Evolutionary conservation across 2,113 vertebrate genomes (phyloP).

Genomic region (Bostrychus sinensis): DNA sequence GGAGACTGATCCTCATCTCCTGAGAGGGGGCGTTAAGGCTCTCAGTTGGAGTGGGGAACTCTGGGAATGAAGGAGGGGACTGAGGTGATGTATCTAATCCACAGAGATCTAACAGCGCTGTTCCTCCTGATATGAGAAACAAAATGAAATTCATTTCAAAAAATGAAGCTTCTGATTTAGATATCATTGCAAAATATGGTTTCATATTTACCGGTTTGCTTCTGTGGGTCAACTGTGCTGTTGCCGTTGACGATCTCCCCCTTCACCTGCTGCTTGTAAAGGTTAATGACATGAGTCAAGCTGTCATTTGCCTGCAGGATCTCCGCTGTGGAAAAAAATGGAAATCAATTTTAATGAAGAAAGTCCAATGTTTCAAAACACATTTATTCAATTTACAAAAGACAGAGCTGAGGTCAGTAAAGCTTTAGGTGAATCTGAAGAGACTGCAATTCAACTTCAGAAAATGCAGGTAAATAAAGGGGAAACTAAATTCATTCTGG

Average conservation of each 20-base stretch:
- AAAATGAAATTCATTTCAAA: background rate
- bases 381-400: background rate
- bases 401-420: background rate
- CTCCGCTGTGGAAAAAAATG: slow-evolving; percentile 82
- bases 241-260: slow-evolving; percentile 95
- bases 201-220: slow-evolving; percentile 54
- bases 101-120: slow-evolving; percentile 90
- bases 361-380: fast-evolving
- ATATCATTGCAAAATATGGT: background rate
- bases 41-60: slow-evolving; percentile 78
- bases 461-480: no score
- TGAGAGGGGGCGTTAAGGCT: slow-evolving; percentile 72
- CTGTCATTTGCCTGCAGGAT: slow-evolving; percentile 98
- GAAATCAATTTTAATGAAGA: background rate
- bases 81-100: slow-evolving; percentile 89
- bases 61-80: slow-evolving; percentile 82
- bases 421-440: background rate
- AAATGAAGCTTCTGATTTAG: background rate
- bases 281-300: slow-evolving; percentile 96
- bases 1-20: slow-evolving; percentile 85
- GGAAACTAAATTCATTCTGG: no score
- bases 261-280: slow-evolving; percentile 92
- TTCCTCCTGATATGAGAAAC: slow-evolving; percentile 79
- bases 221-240: slow-evolving; percentile 57
- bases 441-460: no score